Base-by-base conservation (phyloP, 2,113 vertebrate genomes). In the Paramisgurnus dabryanus region DNA sequence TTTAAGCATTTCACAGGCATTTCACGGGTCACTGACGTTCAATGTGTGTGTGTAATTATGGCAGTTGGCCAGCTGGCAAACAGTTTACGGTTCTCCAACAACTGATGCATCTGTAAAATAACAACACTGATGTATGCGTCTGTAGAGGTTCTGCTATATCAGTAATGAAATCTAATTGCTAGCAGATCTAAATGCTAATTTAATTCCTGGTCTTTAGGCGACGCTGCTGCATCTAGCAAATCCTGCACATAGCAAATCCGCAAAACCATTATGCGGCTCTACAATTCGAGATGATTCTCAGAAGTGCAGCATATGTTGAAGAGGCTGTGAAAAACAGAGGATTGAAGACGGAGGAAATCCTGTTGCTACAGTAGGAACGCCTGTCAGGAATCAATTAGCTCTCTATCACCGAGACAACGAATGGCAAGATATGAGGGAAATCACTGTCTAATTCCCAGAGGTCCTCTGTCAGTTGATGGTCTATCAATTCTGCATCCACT, bases 361-460 rank as follows among this genome's bases (percentile, higher is more conserved):
- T 80, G 69, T 80, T 80, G 78, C 34, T 69, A 34, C 27, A 2
- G 27, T 34, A 15, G 34, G 57, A n/a, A 80, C 53, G 27, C 67
- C 78, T 80, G 79, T 65, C 70, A 55, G 60, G n/a, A 80, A 73
- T 80, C 79, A 80, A 73, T 80, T 80, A 80, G 70, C 61, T 73
- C 69, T 64, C 9, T 8, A 53, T 47, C 41, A 58, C 53, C 45
- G 45, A 50, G 3, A 5, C 57, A 49, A 63, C 17, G 67, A 80
- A 64, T 64, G 67, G 78, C 61, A 65, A 66, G 7, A 17, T 64
- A 11, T 6, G 18, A 41, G 49, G 61, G 69, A 80, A 73, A 80
- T 63, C 60, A 4, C 68, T 73, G 79, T 80, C 79, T 80, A 43
- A 65, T 80, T 80, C 60, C 70, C 79, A 65, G 69, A 65, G 79